Percentiles rank a stretch among this genome's conserved stretches.
Evolutionary conservation across 2,113 vertebrate species (phyloP).

Genomic region (Phodopus roborovskii): DNA sequence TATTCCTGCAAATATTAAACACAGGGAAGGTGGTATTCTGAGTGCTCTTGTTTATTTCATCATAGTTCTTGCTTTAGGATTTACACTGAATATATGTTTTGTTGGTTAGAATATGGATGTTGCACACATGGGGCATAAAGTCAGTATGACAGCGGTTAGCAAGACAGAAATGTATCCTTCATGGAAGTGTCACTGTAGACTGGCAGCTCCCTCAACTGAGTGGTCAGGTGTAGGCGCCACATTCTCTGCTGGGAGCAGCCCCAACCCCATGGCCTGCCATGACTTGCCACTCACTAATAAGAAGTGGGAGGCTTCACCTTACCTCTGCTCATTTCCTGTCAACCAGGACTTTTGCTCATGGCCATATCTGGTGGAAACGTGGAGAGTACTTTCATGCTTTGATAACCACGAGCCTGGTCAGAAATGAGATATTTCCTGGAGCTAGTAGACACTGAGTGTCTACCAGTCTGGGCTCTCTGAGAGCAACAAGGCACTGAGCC

Average conservation of each 20-base stretch:
- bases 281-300: background rate
- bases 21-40: background rate
- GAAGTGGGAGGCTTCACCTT: fast-evolving
- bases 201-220: fast-evolving
- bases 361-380: background rate
- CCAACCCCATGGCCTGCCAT: fast-evolving
- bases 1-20: background rate
- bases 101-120: background rate
- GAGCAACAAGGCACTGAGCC: background rate
- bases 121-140: background rate
- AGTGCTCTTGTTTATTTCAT: background rate
- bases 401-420: background rate
- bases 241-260: background rate
- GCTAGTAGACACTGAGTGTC: fast-evolving
- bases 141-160: fast-evolving
- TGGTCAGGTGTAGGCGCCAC: fast-evolving
- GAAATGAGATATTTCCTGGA: background rate
- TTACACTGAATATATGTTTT: background rate
- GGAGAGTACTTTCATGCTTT: background rate
- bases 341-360: background rate
- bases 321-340: background rate
- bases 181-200: fast-evolving
- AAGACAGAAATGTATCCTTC: background rate
- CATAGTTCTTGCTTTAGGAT: background rate
- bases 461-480: background rate